These are phyloP conservation scores for Sarcophaga carnaria DNA, from an alignment of 2,888 invertebrate genomes.

Conservation along the genomic window DNA sequence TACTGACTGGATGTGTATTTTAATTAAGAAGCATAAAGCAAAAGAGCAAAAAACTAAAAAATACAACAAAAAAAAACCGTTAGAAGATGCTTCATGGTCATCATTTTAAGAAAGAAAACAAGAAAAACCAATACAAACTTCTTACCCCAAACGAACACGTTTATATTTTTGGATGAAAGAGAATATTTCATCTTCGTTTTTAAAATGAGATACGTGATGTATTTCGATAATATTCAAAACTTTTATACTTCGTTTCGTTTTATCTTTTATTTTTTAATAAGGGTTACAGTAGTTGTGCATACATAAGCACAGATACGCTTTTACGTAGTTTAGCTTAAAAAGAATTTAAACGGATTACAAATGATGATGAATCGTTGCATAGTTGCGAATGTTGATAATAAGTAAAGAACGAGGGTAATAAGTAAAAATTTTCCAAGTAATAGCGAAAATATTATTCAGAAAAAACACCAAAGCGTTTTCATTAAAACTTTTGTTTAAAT, in stretches of 20 bases:
- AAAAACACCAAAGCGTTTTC: too few species aligned
- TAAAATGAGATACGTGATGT: slow-evolving; percentile 47
- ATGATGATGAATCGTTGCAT: not conserved
- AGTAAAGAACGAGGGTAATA: not conserved
- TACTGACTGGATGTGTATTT: slow-evolving; percentile 7
- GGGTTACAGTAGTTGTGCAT: not conserved
- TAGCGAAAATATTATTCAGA: not conserved
- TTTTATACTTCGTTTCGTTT: not conserved
- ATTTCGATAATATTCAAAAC: slow-evolving; percentile 23
- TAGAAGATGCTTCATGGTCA: not conserved
- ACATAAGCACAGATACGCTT: not conserved
- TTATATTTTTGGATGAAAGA: slow-evolving; percentile 3
- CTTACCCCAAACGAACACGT: not conserved
- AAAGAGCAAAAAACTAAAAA: not conserved
- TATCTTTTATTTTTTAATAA: not conserved
- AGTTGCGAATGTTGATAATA: not conserved
- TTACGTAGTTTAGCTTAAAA: not conserved
- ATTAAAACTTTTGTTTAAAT: too few species aligned
- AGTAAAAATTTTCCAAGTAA: not conserved
- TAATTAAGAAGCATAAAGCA: not conserved
- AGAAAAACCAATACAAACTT: not conserved
- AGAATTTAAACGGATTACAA: not conserved
- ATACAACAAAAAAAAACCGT: not conserved
- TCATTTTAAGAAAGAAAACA: not conserved
- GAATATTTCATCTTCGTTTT: not conserved